phyloP scores from a whole-genome alignment of 2,113 vertebrate species.

The Helogale parvula region DNA sequence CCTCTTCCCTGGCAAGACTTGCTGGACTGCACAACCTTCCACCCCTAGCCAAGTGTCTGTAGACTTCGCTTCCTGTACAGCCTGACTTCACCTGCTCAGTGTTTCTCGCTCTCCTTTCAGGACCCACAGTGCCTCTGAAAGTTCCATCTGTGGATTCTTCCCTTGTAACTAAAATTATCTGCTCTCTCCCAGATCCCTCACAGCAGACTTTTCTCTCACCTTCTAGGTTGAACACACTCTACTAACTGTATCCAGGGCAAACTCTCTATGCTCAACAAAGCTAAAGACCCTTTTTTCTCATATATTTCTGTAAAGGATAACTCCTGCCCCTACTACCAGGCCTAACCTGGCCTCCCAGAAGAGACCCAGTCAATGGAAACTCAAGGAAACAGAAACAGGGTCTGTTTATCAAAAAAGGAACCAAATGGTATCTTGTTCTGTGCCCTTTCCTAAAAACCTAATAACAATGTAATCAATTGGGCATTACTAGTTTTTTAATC shows the following conservation, averaged over 20 bases:
- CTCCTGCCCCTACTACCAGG: background rate
- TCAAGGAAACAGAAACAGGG: background rate
- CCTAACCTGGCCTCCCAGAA: background rate
- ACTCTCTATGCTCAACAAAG: background rate
- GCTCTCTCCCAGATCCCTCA: background rate
- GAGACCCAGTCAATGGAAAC: background rate
- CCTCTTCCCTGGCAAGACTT: constrained; percentile 39
- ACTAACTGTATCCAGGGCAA: background rate
- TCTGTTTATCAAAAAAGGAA: constrained; percentile 15
- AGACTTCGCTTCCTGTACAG: constrained; percentile 56
- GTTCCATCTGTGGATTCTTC: background rate
- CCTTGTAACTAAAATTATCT: background rate
- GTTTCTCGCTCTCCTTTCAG: background rate
- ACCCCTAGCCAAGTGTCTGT: constrained; percentile 47
- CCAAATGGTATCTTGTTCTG: background rate
- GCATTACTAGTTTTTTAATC: constrained; percentile 7
- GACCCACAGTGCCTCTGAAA: background rate
- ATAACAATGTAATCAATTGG: background rate
- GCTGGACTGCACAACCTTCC: constrained; percentile 20
- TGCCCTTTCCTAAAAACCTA: background rate
- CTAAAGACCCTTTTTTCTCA: background rate
- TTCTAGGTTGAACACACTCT: background rate
- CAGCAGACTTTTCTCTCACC: background rate
- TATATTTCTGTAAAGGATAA: background rate
- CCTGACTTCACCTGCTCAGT: constrained; percentile 10